Evolutionary conservation across 2,113 vertebrate genomes (phyloP).

Genomic region (Loxodonta africana): DNA sequence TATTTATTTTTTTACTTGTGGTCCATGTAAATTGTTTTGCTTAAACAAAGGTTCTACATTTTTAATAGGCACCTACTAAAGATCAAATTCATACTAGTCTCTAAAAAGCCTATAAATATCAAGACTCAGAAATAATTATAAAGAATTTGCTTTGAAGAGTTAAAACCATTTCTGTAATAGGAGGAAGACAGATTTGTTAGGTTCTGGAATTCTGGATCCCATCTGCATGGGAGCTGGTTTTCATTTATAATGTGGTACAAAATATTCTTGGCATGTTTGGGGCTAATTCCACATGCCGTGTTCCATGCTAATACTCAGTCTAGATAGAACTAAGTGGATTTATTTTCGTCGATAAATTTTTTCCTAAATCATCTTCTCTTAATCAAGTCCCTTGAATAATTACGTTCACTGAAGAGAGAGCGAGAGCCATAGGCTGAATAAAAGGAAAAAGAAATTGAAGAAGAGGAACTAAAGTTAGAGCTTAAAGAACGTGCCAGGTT

Average conservation of each 20-base stretch:
- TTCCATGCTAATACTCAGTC: neutral
- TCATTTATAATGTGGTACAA: slow-evolving; percentile 54
- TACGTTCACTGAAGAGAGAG: neutral
- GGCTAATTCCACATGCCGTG: slow-evolving; percentile 28
- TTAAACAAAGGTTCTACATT: slow-evolving; percentile 40
- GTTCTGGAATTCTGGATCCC: slow-evolving; percentile 52
- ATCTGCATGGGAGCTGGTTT: slow-evolving; percentile 69
- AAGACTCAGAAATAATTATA: neutral
- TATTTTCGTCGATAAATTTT: slow-evolving; percentile 41
- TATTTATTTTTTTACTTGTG: neutral
- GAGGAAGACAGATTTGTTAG: slow-evolving; percentile 57
- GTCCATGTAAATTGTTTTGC: neutral
- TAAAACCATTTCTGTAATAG: slow-evolving; percentile 48
- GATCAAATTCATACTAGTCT: slow-evolving; percentile 48
- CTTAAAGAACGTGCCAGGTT: neutral
- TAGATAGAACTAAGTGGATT: neutral
- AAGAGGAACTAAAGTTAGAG: neutral
- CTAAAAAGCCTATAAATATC: slow-evolving; percentile 44
- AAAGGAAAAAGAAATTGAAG: neutral
- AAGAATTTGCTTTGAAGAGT: slow-evolving; percentile 37
- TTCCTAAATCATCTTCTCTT: neutral
- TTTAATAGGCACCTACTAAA: neutral
- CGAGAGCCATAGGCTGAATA: neutral
- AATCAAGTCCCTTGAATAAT: neutral
- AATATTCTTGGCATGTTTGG: slow-evolving; percentile 64